Evolutionary conservation across 2,888 invertebrate species (phyloP).

Genomic region (Scaeva pyrastri): DNA sequence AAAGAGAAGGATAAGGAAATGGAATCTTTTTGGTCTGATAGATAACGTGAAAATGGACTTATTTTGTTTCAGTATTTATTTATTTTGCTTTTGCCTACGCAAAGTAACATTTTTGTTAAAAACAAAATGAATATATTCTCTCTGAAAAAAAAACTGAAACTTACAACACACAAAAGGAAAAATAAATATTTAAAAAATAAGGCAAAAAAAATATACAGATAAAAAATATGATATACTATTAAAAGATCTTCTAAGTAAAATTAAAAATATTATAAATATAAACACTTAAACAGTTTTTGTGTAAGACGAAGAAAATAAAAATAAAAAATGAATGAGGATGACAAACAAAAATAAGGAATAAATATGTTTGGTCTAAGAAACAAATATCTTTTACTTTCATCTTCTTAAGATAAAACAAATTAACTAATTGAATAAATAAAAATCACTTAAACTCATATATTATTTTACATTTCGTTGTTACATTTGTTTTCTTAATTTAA

Average conservation of each 20-base stretch:
- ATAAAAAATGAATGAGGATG: constrained; percentile 25
- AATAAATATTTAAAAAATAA: constrained; percentile 66
- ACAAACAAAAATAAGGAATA: constrained; percentile 47
- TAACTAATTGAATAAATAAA: neutral
- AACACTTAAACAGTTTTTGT: constrained; percentile 60
- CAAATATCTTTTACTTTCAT: constrained; percentile 16
- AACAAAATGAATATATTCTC: constrained; percentile 25
- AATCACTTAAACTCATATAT: constrained; percentile 31
- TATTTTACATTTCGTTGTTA: constrained; percentile 28
- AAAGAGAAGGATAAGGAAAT: constrained; percentile 14
- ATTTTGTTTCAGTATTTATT: constrained; percentile 10
- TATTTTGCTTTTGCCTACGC: constrained; percentile 28
- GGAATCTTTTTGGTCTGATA: constrained; percentile 15
- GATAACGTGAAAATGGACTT: constrained; percentile 48
- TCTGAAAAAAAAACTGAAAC: constrained; percentile 45
- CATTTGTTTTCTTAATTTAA: neutral
- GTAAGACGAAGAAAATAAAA: constrained; percentile 49
- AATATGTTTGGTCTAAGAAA: constrained; percentile 69
- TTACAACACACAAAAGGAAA: constrained; percentile 46
- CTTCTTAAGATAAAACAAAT: neutral
- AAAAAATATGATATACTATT: constrained; percentile 65
- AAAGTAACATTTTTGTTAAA: constrained; percentile 47
- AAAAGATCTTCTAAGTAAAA: constrained; percentile 67
- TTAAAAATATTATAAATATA: constrained; percentile 51
- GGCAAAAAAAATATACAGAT: constrained; percentile 52